These are phyloP conservation scores for Hemistola chrysoprasaria DNA, from an alignment of 2,888 invertebrate genomes.

Conservation along the genomic window DNA sequence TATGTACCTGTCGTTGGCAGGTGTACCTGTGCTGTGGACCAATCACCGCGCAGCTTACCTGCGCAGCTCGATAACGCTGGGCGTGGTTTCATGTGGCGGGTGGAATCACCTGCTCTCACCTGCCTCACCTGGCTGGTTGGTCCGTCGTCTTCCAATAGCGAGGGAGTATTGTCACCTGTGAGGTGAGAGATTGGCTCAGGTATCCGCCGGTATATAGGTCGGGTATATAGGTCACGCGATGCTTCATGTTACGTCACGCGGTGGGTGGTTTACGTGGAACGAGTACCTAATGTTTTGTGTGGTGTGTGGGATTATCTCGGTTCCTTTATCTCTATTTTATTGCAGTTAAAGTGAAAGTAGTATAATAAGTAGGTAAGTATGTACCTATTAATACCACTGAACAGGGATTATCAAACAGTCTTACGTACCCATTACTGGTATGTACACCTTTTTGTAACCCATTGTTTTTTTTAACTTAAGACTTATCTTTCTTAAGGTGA, in stretches of 20 bases:
- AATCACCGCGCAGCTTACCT: constrained; percentile 78
- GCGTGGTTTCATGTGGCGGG: constrained; percentile 11
- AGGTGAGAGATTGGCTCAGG: constrained; percentile 53
- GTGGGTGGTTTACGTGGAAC: constrained; percentile 4
- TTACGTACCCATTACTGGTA: no score
- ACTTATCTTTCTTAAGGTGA: no score
- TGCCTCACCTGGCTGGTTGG: constrained; percentile 51
- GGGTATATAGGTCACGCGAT: constrained; percentile 41
- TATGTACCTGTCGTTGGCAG: constrained; percentile 53
- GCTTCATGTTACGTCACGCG: constrained; percentile 9
- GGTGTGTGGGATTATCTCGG: no score
- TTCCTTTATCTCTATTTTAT: no score
- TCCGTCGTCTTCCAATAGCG: constrained; percentile 10
- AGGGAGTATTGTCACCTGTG: constrained; percentile 48
- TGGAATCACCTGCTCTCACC: constrained; percentile 41
- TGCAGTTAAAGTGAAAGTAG: no score
- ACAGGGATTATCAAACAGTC: no score
- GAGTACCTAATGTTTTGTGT: neutral
- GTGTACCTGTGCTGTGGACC: constrained; percentile 63
- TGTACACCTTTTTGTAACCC: no score
- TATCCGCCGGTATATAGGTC: constrained; percentile 35
- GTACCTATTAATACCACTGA: no score
- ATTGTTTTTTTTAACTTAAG: no score
- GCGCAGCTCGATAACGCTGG: constrained; percentile 80
- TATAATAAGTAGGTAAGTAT: no score